A percentile compares a stretch with the other conserved stretches of the same genome.
Evolutionary conservation across 2,797 vertebrate species (phyloP).

Genomic region (Liasis olivaceus): DNA sequence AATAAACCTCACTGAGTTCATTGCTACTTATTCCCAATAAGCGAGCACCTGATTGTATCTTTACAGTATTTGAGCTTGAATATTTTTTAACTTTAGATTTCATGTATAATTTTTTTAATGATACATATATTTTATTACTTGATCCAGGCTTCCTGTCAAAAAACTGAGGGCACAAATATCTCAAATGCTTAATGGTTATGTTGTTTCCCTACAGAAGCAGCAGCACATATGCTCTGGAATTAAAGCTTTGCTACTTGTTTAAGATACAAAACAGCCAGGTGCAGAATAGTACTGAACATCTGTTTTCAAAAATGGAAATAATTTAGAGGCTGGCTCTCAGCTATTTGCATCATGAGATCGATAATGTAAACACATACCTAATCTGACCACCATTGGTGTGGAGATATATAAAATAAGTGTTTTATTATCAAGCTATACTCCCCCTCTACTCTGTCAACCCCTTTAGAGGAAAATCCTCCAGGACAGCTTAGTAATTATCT

Average conservation of each 20-base stretch:
- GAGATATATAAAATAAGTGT: background rate
- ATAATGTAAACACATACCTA: background rate
- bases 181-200: background rate
- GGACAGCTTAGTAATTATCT: background rate
- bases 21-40: background rate
- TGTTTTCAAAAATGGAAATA: background rate
- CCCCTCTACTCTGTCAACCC: background rate
- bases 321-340: background rate
- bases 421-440: background rate
- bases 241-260: background rate
- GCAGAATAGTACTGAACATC: background rate
- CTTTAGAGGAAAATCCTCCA: background rate
- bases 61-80: background rate
- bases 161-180: background rate
- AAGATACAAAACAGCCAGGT: background rate
- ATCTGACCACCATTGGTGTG: background rate
- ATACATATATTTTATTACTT: background rate
- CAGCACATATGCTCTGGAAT: background rate
- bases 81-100: background rate
- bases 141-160: background rate
- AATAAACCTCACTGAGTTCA: background rate
- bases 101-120: background rate
- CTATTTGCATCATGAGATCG: too few relatives aligned
- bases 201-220: background rate
- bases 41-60: background rate